These are phyloP conservation scores for Anguilla japonica DNA, from an alignment of 2,113 vertebrate species.

Conservation along the genomic window DNA sequence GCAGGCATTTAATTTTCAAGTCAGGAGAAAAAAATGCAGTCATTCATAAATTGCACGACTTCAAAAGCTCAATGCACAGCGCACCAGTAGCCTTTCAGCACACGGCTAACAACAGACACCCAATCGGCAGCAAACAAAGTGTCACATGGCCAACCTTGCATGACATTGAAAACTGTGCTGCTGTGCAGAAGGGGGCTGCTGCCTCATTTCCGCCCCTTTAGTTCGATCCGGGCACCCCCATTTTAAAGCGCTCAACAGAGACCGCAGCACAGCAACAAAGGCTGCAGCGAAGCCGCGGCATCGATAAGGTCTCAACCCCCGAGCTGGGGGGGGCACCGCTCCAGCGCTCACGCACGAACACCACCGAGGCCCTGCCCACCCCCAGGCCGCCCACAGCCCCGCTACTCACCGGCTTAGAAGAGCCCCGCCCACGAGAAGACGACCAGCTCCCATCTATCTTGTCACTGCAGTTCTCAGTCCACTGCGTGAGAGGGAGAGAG, in stretches of 20 bases:
- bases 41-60: no score
- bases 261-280: neutral
- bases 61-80: neutral
- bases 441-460: slow-evolving; percentile 83
- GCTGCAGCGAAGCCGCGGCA: neutral
- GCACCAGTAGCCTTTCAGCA: neutral
- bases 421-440: slow-evolving; percentile 80
- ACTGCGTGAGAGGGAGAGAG: slow-evolving; percentile 70
- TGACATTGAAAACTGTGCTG: neutral
- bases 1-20: no score
- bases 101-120: neutral
- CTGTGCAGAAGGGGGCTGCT: neutral
- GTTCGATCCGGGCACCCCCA: neutral
- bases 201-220: neutral
- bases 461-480: slow-evolving; percentile 86
- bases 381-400: neutral
- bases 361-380: neutral
- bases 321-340: no score
- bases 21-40: no score
- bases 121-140: neutral
- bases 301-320: neutral
- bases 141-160: slow-evolving; percentile 4
- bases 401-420: slow-evolving; percentile 73
- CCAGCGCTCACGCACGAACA: neutral
- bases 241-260: neutral